phyloP scores from a whole-genome alignment of 1,140 invertebrate genomes.

The Caenorhabditis latens region DNA sequence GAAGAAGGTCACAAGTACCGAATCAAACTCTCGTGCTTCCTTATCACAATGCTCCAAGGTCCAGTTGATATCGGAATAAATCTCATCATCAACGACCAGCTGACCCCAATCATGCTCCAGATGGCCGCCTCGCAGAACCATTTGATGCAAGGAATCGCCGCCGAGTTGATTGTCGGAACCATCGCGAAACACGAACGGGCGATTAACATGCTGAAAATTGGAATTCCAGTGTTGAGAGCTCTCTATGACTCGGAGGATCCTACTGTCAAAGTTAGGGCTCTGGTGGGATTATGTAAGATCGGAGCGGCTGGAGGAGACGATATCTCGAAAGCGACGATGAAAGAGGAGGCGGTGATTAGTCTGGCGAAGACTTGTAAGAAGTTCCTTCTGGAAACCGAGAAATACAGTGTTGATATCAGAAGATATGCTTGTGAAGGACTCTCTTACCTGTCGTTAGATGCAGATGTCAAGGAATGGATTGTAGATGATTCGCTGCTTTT shows the following conservation, averaged over 20 bases:
- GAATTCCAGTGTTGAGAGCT: conserved; percentile 92
- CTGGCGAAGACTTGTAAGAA: conserved; percentile 90
- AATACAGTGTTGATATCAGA: conserved; percentile 72
- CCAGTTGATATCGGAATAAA: conserved; percentile 93
- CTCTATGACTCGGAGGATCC: conserved; percentile 93
- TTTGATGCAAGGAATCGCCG: conserved; percentile 69
- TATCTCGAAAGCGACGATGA: conserved; percentile 91
- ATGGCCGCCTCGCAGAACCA: conserved; percentile 89
- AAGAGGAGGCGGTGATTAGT: conserved; percentile 93
- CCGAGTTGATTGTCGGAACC: conserved; percentile 80
- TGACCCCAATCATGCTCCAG: conserved; percentile 95
- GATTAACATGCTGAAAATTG: conserved; percentile 87
- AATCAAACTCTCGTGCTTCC: conserved; percentile 85
- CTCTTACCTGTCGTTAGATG: conserved; percentile 96
- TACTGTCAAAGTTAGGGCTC: conserved; percentile 83
- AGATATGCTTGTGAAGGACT: conserved; percentile 89
- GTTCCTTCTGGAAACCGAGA: conserved; percentile 76
- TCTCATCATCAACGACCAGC: conserved; percentile 90
- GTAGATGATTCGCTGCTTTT: conserved; percentile 86
- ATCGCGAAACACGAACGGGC: conserved; percentile 98
- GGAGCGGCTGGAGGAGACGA: conserved; percentile 96
- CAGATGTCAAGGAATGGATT: conserved; percentile 96
- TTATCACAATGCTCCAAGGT: conserved; percentile 89
- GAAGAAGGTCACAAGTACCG: conserved; percentile 64
- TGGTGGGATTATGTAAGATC: conserved; percentile 91